A percentile compares a stretch with the other conserved stretches of the same genome.
Evolutionary conservation across 2,113 vertebrate species (phyloP).

Genomic region (Alouatta palliata): DNA sequence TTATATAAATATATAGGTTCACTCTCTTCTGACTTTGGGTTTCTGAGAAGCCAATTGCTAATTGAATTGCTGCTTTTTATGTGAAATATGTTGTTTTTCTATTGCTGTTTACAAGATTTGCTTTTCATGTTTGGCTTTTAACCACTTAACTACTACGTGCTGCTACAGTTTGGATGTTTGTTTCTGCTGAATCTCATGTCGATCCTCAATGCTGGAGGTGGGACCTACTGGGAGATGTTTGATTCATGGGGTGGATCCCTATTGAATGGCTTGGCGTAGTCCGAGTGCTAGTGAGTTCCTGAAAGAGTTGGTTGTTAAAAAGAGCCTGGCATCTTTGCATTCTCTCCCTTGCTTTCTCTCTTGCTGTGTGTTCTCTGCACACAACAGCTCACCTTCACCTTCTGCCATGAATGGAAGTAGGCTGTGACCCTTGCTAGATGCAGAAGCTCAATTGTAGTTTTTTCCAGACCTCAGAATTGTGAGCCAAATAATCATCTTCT

Average conservation of each 20-base stretch:
- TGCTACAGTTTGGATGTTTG: not conserved
- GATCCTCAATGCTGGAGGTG: not conserved
- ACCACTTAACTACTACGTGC: not conserved
- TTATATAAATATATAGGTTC: not conserved
- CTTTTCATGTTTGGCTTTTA: not conserved
- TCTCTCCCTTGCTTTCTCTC: not conserved
- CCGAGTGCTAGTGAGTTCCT: not conserved
- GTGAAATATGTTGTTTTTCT: not conserved
- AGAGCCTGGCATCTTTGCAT: not conserved
- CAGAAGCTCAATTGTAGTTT: not conserved
- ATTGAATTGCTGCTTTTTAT: not conserved
- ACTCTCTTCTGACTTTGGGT: too few relatives aligned
- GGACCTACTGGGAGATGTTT: not conserved
- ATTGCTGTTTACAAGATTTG: not conserved
- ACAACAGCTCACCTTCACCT: not conserved
- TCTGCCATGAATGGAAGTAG: not conserved
- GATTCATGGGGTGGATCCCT: not conserved
- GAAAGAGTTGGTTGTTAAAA: not conserved
- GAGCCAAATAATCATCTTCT: not conserved
- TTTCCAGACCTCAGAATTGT: not conserved
- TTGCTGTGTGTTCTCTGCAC: not conserved
- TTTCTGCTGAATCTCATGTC: not conserved
- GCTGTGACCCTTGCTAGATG: not conserved
- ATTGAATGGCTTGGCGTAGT: not conserved
- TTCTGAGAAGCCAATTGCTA: not conserved